Evolutionary conservation across 37 sponge, comb jelly and placozoan species (phyloP).

Genomic region (Amphimedon queenslandica): DNA sequence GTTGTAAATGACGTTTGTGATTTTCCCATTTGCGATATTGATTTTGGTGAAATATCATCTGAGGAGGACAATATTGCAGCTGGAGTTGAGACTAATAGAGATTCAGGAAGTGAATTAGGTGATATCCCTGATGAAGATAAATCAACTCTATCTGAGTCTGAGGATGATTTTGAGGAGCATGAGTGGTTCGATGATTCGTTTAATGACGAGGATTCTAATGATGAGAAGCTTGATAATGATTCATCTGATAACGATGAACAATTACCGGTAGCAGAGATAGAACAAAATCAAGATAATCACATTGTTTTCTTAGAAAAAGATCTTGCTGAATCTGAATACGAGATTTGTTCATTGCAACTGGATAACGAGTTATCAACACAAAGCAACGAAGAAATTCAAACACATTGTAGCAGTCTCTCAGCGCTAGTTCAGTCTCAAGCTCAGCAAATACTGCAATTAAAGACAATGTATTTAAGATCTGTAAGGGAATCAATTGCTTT

Average conservation of each 20-base stretch:
- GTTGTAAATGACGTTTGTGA: too few species aligned
- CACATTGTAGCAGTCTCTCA: background rate
- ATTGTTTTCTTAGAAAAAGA: too few species aligned
- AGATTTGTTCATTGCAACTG: background rate
- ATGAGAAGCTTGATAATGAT: background rate
- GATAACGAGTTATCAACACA: too few species aligned
- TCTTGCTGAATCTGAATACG: too few species aligned
- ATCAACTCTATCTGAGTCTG: background rate
- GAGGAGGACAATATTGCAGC: too few species aligned
- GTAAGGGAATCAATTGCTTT: too few species aligned
- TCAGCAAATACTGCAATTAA: too few species aligned
- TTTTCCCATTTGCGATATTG: too few species aligned
- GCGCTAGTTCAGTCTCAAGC: too few species aligned
- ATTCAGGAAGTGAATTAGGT: background rate
- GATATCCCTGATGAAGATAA: background rate
- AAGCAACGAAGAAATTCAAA: background rate
- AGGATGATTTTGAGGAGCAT: background rate
- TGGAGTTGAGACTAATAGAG: background rate
- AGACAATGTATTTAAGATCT: too few species aligned
- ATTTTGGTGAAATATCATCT: background rate
- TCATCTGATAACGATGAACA: background rate
- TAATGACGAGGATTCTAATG: background rate
- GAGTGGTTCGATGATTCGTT: background rate
- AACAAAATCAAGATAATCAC: too few species aligned
- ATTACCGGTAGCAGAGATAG: too few species aligned